Conservation (phyloP, 2,888 invertebrate species). For the Yponomeuta evonymella region DNA sequence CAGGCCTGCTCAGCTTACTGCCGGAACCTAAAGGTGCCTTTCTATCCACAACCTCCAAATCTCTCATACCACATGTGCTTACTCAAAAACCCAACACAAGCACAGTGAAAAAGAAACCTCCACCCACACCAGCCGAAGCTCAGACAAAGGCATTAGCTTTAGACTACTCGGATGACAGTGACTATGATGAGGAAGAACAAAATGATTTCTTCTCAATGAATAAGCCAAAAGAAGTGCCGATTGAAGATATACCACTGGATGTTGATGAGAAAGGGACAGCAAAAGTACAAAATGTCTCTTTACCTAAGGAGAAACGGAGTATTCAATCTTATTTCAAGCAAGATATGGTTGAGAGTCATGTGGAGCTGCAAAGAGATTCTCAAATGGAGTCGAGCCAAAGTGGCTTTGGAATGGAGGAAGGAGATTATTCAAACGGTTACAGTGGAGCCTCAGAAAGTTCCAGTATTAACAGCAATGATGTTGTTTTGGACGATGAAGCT, state of each 20-base stretch:
- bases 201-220: constrained; percentile 75
- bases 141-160: constrained; percentile 30
- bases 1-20: constrained; percentile 80
- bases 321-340: constrained; percentile 60
- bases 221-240: constrained; percentile 56
- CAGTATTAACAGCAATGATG: constrained; percentile 26
- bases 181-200: constrained; percentile 65
- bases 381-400: not conserved
- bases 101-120: constrained; percentile 37
- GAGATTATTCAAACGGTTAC: constrained; percentile 29
- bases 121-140: constrained; percentile 38
- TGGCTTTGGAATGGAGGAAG: constrained; percentile 21
- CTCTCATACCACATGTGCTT: constrained; percentile 63
- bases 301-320: constrained; percentile 34
- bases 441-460: constrained; percentile 24
- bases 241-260: constrained; percentile 52
- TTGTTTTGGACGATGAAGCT: constrained; percentile 60
- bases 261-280: constrained; percentile 33
- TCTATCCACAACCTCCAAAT: constrained; percentile 40
- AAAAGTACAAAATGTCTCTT: constrained; percentile 19
- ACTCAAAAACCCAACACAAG: constrained; percentile 49
- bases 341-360: constrained; percentile 30
- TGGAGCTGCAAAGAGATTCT: constrained; percentile 28
- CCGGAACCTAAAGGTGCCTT: constrained; percentile 79
- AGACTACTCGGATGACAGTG: constrained; percentile 64